Evolutionary conservation across 2,113 vertebrate species (phyloP), one percentile per base, ranked within the genome.

Genomic region (Nothoprocta perdicaria): DNA sequence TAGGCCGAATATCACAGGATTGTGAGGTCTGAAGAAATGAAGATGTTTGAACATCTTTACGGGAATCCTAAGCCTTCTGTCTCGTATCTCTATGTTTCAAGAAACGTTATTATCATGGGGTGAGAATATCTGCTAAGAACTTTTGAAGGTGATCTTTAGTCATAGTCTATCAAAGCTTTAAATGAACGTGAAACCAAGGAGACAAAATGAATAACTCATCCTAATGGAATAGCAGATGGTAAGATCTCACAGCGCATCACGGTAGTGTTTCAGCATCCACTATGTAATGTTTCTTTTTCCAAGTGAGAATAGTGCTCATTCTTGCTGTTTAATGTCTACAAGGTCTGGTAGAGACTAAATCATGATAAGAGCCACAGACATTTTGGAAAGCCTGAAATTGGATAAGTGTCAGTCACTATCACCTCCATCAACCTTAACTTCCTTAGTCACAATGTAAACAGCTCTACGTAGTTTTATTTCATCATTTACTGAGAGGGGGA

Each of bases 381-480:
- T 75, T 95, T 95, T 83, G 84, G 83, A 95, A 97, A 84, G 90
- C 77, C 88, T 96, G 92, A 94, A 96, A 96, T 75, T 91, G 90
- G 91, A 61, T 95, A 96, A 96, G 68, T 93, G 74, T 94, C 91
- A 92, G 80, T 93, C 91, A 93, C 84, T 92, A 81, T 82, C 61
- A 78, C 81, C 74, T 89, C 92, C 92, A 96, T 95, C 95, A 95
- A 90, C 86, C 79, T 92, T 88, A 96, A 92, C 84, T 95, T 87
- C 77, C 84, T 94, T 91, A 96, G 89, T 93, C 86, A 90, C 93
- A 90, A 90, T 91, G 92, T 92, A 96, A 97, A 97, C 84, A 82
- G 82, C 89, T 94, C 58, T 45, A 86, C 11, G 19, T 92, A 91
- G 92, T 67, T 89, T 86, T 95, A 87, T 85, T 92, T 92, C 86